These are phyloP conservation scores for Patella vulgata DNA, from an alignment of 1,140 invertebrate genomes.

Conservation along the genomic window DNA sequence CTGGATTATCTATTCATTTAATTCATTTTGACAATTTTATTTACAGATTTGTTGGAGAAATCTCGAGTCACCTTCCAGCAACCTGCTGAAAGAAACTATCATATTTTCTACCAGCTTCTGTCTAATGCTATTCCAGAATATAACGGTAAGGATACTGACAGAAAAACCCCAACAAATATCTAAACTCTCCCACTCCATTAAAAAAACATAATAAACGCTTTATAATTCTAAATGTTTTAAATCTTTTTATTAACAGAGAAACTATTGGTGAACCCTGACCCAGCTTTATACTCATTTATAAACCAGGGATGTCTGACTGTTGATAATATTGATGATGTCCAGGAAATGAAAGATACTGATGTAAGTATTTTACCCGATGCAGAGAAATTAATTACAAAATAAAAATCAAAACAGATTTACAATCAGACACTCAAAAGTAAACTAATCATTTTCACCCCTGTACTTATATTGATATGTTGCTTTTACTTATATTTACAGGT, in stretches of 20 bases:
- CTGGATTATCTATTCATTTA: too few species aligned
- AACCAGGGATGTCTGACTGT: slow-evolving; percentile 97
- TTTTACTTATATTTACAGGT: too few species aligned
- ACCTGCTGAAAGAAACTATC: slow-evolving; percentile 95
- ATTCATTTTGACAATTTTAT: neutral
- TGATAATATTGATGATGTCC: slow-evolving; percentile 94
- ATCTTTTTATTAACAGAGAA: slow-evolving; percentile 73
- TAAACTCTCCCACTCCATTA: too few species aligned
- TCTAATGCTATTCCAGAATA: slow-evolving; percentile 84
- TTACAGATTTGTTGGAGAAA: slow-evolving; percentile 97
- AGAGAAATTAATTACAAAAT: too few species aligned
- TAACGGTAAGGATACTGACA: slow-evolving; percentile 39
- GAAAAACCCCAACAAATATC: too few species aligned
- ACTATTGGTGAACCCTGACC: slow-evolving; percentile 85
- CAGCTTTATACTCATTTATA: slow-evolving; percentile 89
- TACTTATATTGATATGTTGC: too few species aligned
- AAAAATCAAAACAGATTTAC: too few species aligned
- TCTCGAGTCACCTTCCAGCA: slow-evolving; percentile 99
- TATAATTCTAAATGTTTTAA: neutral
- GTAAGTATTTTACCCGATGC: slow-evolving; percentile 74
- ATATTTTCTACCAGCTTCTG: slow-evolving; percentile 99
- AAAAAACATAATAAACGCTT: too few species aligned
- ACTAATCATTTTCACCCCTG: too few species aligned
- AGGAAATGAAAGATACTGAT: slow-evolving; percentile 93
- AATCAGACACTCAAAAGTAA: too few species aligned